Conservation (phyloP, 2,797 vertebrate species). For the Phyllotis vaccarum region DNA sequence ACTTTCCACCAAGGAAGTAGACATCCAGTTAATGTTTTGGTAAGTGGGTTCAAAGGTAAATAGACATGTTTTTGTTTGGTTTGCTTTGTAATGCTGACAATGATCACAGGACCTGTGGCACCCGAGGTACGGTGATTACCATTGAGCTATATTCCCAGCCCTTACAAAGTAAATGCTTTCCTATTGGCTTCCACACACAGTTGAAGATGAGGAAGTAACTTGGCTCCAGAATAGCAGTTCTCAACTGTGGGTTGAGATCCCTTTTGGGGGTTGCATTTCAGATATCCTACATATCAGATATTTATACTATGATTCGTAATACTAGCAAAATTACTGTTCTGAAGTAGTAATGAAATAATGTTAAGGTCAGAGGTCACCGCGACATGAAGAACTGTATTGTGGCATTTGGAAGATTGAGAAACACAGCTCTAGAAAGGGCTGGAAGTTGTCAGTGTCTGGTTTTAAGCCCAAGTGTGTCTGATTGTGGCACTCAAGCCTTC, state of each 20-base stretch:
- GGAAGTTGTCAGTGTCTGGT: background rate
- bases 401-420: background rate
- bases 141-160: no score
- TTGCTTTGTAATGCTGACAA: background rate
- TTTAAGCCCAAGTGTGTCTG: slow-evolving; percentile 16
- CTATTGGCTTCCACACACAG: background rate
- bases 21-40: background rate
- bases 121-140: background rate
- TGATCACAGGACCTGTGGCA: background rate
- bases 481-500: background rate
- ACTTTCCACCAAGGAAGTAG: background rate
- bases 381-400: background rate
- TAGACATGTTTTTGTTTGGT: background rate
- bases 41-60: background rate
- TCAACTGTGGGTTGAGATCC: background rate
- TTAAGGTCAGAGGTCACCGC: background rate
- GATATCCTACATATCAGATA: background rate
- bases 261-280: background rate
- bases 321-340: background rate
- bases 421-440: slow-evolving; percentile 11
- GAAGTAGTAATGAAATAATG: background rate
- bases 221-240: background rate
- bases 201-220: background rate
- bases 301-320: background rate
- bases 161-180: background rate